These are phyloP conservation scores for Lepilemur septentrionalis DNA, from an alignment of 2,797 vertebrate species.

Conservation along the genomic window DNA sequence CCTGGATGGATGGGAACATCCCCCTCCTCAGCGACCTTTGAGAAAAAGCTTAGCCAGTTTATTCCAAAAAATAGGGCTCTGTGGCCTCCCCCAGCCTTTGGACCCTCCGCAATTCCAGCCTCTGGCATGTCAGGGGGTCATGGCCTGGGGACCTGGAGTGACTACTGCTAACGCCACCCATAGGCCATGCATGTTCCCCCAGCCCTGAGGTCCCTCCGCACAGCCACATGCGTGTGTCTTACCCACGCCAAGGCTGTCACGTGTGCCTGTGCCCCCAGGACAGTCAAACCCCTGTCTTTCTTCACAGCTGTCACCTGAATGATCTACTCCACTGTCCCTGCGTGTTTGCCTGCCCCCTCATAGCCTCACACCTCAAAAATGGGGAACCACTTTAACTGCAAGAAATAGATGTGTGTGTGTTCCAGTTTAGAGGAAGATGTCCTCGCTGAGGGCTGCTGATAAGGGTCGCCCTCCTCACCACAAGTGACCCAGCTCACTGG, in stretches of 20 bases:
- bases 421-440: background rate
- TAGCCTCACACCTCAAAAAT: background rate
- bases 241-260: background rate
- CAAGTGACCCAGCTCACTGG: too few relatives aligned
- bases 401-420: background rate
- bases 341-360: background rate
- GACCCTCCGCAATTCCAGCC: background rate
- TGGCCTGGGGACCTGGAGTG: background rate
- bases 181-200: rapidly evolving
- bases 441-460: background rate
- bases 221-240: rapidly evolving
- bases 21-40: background rate
- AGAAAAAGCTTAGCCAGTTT: background rate
- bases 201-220: background rate
- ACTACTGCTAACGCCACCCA: background rate
- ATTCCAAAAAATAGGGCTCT: rapidly evolving
- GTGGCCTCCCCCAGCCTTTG: background rate
- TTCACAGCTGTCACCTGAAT: background rate
- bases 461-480: background rate
- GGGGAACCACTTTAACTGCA: background rate
- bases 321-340: background rate
- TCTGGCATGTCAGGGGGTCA: background rate
- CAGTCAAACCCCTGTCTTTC: background rate
- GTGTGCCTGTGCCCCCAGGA: background rate
- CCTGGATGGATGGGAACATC: background rate